phyloP scores from a whole-genome alignment of 30 jellyfish, hydroid and myxozoan species.

The Cassiopea andromeda region DNA sequence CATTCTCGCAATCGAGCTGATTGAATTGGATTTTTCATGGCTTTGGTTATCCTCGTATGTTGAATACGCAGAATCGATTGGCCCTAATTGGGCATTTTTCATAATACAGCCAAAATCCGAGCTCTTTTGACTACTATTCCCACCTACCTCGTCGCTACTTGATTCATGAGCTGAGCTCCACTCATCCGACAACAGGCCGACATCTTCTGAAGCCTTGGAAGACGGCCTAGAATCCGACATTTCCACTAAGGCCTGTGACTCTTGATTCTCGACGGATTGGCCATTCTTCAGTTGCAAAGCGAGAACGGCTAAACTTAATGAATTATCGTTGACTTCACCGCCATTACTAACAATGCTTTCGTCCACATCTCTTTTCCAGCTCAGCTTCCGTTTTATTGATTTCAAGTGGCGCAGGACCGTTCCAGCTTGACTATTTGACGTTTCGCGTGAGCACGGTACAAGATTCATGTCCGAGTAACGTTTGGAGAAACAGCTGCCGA shows the following conservation, averaged over 20 bases:
- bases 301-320: conserved; percentile 54
- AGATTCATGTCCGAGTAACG: conserved; percentile 58
- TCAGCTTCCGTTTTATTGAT: conserved; percentile 54
- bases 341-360: conserved; percentile 68
- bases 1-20: neutral
- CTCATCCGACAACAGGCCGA: conserved; percentile 44
- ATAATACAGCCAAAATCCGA: neutral
- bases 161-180: conserved; percentile 25
- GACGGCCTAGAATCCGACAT: conserved; percentile 56
- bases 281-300: conserved; percentile 48
- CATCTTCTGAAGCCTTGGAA: conserved; percentile 64
- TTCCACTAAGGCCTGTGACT: conserved; percentile 22
- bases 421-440: conserved; percentile 63
- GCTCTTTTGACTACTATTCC: neutral
- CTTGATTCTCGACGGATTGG: conserved; percentile 37
- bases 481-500: conserved; percentile 45
- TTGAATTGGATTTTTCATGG: neutral
- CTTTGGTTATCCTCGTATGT: neutral
- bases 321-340: conserved; percentile 58
- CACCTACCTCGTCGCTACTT: conserved; percentile 29
- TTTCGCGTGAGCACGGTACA: conserved; percentile 52
- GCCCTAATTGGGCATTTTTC: neutral
- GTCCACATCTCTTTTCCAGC: conserved; percentile 74
- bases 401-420: conserved; percentile 67
- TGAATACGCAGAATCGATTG: conserved; percentile 9